Evolutionary conservation across 2,797 vertebrate species (phyloP).

Genomic region (Catamblyrhynchus diadema): DNA sequence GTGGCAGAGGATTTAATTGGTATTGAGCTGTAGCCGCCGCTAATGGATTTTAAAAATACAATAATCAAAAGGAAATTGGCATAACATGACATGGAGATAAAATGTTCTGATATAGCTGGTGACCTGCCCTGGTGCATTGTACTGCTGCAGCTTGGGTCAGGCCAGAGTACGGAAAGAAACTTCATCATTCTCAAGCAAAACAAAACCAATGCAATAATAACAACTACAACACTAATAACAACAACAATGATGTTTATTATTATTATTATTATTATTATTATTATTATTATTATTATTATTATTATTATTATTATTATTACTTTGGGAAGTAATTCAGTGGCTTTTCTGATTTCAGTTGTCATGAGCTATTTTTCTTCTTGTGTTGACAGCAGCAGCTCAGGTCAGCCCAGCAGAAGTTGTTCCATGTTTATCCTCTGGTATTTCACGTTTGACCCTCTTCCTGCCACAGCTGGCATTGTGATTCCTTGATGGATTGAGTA

Average conservation of each 20-base stretch:
- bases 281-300: too few relatives aligned
- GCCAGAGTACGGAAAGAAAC: neutral
- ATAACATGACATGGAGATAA: neutral
- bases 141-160: neutral
- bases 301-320: too few relatives aligned
- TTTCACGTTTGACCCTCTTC: neutral
- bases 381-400: neutral
- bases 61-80: slow-evolving; percentile 12
- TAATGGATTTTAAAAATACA: slow-evolving; percentile 51
- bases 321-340: neutral
- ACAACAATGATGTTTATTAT: too few relatives aligned
- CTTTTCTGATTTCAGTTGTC: neutral
- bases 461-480: fast-evolving
- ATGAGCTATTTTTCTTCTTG: neutral
- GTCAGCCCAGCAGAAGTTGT: neutral
- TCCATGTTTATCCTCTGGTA: neutral
- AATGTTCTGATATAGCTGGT: neutral
- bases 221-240: neutral
- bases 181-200: neutral
- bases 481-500: neutral
- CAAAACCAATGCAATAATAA: neutral
- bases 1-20: neutral
- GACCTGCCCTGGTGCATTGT: neutral
- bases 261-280: too few relatives aligned
- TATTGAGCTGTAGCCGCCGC: neutral